These are phyloP conservation scores for Gisinianus flammeolus DNA, from an alignment of 2,888 invertebrate genomes.

Conservation along the genomic window DNA sequence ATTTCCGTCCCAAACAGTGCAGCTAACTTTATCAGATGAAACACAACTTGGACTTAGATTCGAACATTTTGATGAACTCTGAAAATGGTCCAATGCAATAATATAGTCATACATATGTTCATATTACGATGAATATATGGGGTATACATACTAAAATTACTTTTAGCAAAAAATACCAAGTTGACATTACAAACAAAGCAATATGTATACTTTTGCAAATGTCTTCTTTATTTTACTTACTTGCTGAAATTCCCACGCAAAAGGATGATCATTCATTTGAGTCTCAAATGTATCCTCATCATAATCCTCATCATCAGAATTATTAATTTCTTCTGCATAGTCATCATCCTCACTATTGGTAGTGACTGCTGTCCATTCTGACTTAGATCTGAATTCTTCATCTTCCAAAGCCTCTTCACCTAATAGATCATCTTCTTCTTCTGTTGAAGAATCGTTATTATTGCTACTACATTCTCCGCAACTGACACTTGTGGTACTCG, in stretches of 20 bases:
- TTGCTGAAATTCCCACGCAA: constrained; percentile 71
- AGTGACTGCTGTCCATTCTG: constrained; percentile 87
- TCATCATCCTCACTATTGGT: constrained; percentile 73
- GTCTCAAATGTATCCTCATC: constrained; percentile 61
- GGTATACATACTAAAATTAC: background rate
- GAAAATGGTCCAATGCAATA: constrained; percentile 44
- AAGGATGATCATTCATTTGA: constrained; percentile 65
- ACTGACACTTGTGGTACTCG: constrained; percentile 54
- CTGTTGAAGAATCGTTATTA: constrained; percentile 54
- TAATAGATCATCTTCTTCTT: constrained; percentile 49
- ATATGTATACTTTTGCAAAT: background rate
- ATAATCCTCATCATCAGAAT: constrained; percentile 73
- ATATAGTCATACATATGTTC: background rate
- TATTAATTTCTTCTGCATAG: constrained; percentile 73
- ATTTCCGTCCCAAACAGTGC: constrained; percentile 91
- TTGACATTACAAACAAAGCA: background rate
- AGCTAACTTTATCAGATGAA: constrained; percentile 87
- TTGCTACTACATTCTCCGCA: constrained; percentile 58
- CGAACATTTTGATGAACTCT: constrained; percentile 70
- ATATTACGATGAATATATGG: background rate
- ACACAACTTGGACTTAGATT: constrained; percentile 71
- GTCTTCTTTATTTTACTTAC: constrained; percentile 62
- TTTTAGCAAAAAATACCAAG: background rate
- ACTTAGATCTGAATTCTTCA: constrained; percentile 56
- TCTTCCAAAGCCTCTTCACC: constrained; percentile 44